Evolutionary conservation across 2,113 vertebrate genomes (phyloP).

Genomic region (Mungos mungo): DNA sequence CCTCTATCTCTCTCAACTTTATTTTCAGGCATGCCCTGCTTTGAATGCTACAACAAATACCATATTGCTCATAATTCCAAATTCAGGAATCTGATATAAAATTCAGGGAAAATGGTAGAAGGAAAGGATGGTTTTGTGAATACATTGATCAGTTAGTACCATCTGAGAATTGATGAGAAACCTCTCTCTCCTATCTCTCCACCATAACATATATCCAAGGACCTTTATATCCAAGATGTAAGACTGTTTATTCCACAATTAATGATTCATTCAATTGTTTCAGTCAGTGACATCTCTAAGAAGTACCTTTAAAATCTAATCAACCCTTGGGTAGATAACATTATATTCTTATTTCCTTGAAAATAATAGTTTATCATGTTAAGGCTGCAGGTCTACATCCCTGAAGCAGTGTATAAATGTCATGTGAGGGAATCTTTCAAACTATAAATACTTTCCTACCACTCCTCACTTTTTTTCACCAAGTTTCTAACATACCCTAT

Average conservation of each 20-base stretch:
- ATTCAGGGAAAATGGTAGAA: background rate
- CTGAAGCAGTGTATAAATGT: background rate
- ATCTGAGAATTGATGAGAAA: background rate
- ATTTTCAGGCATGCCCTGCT: background rate
- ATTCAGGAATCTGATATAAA: background rate
- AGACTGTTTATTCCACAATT: background rate
- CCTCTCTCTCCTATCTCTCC: background rate
- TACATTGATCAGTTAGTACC: background rate
- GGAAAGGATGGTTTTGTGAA: background rate
- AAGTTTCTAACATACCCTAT: background rate
- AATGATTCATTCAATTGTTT: background rate
- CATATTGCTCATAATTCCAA: background rate
- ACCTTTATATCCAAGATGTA: background rate
- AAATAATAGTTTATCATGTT: background rate
- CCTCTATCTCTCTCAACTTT: background rate
- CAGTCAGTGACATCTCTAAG: background rate
- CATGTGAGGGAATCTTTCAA: background rate
- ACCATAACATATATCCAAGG: background rate
- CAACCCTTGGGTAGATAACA: background rate
- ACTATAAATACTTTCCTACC: background rate
- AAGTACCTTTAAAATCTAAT: background rate
- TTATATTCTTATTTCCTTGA: background rate
- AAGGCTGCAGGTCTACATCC: background rate
- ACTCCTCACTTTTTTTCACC: background rate
- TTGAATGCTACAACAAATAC: background rate